These are phyloP conservation scores for Drosophila suboccidentalis DNA, from an alignment of 2,888 invertebrate species.

Conservation along the genomic window DNA sequence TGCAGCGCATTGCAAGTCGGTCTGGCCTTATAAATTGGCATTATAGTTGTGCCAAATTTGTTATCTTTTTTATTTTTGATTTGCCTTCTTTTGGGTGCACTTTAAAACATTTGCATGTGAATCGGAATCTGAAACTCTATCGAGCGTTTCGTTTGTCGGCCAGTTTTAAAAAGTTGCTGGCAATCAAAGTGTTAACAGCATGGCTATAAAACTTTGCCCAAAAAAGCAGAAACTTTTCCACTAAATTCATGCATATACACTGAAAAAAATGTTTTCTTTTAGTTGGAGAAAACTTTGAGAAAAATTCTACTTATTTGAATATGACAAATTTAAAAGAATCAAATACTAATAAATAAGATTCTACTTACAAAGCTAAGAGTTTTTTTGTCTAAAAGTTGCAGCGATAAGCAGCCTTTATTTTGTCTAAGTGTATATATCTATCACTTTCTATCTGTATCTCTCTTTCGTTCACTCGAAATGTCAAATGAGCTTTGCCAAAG, in stretches of 20 bases:
- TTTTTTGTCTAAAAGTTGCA: too few relatives aligned
- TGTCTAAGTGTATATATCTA: too few relatives aligned
- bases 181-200: constrained; percentile 79
- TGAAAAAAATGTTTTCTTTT: background rate
- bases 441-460: background rate
- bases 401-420: too few relatives aligned
- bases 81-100: constrained; percentile 47
- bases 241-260: constrained; percentile 25
- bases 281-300: too few relatives aligned
- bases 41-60: constrained; percentile 49
- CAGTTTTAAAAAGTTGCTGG: constrained; percentile 59
- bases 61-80: background rate
- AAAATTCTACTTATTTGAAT: too few relatives aligned
- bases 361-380: too few relatives aligned
- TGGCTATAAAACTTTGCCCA: constrained; percentile 65
- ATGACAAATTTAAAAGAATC: too few relatives aligned
- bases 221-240: constrained; percentile 54
- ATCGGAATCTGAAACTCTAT: constrained; percentile 33
- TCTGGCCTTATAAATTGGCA: constrained; percentile 51
- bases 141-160: constrained; percentile 18
- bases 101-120: constrained; percentile 71
- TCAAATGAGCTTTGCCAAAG: constrained; percentile 43
- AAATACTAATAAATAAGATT: too few relatives aligned
- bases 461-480: background rate
- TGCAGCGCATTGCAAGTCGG: constrained; percentile 10